Base-by-base conservation (phyloP, 1,140 invertebrate species). In the Ceratina japonica region DNA sequence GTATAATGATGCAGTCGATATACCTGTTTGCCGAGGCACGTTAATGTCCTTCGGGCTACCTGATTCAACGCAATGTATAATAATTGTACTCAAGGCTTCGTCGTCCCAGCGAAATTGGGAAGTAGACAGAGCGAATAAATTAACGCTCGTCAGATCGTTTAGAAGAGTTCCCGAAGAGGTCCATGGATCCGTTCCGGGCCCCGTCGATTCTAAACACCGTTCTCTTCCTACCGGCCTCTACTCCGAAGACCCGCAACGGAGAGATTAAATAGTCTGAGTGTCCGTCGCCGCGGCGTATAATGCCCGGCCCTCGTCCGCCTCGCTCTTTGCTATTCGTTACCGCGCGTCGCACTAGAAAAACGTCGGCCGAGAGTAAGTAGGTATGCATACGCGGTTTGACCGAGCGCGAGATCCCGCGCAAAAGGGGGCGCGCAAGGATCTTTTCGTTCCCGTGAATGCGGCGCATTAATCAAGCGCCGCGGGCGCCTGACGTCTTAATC, bases 401-500 rank as follows among this genome's bases (percentile, higher is more conserved):
- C 18, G 0, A 3, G 62, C 68, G 86, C 86, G 87, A 89, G 89
- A 87, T 87, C 89, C 86, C 87, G 85, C 87, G 37, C 37, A 44
- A 86, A 88, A 81, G 78, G 80, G 82, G 74, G 87, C 85, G 37
- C 37, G 37, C 37, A 44, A 86, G 86, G 86, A 89, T 90, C 90
- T 91, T 90, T 91, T 90, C 88, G 89, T 90, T 88, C 81, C 86
- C 82, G 85, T 91, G 90, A 92, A 92, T 91, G 88, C 89, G 79
- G 81, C 77, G 89, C 91, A 93, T 92, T 90, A 90, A 92, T 93
- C 92, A 92, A 90, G 90, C 91, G 86, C 91, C 87, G 82, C 91
- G 87, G 91, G 91, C 90, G 91, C 90, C 85, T 89, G 92, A 93
- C 91, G 88, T 93, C 92, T 93, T 91, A 93, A 93, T 93, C 89